Evolutionary conservation across 2,888 invertebrate genomes (phyloP).

Genomic region (Clunio marinus): DNA sequence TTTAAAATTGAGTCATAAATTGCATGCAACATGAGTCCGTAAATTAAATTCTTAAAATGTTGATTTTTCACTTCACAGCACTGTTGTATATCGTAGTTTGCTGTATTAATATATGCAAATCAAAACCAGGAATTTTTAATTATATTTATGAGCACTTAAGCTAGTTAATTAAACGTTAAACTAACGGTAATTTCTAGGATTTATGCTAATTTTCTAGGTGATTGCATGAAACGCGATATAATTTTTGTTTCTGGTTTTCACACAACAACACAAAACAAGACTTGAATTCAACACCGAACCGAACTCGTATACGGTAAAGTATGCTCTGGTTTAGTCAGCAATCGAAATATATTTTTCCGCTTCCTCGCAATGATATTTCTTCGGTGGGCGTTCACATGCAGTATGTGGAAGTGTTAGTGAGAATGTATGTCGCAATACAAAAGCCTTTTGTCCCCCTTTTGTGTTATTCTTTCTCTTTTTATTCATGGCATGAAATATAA

Average conservation of each 20-base stretch:
- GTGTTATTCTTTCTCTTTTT: too few relatives aligned
- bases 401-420: neutral
- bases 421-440: neutral
- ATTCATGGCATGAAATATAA: neutral
- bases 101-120: slow-evolving; percentile 27
- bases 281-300: slow-evolving; percentile 8
- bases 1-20: slow-evolving; percentile 33
- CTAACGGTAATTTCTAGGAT: slow-evolving; percentile 22
- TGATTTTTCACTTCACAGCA: slow-evolving; percentile 24
- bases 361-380: neutral
- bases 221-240: slow-evolving; percentile 23
- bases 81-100: neutral
- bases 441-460: too few relatives aligned
- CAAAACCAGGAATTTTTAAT: slow-evolving; percentile 23
- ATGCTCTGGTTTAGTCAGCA: slow-evolving; percentile 15
- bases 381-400: slow-evolving; percentile 1
- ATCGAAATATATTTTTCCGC: neutral
- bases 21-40: slow-evolving; percentile 5
- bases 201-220: slow-evolving; percentile 21
- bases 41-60: neutral
- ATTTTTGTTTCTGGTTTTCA: neutral
- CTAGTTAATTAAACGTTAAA: slow-evolving; percentile 34
- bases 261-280: neutral
- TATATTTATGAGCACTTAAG: slow-evolving; percentile 31
- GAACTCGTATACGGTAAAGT: slow-evolving; percentile 32